Conservation (phyloP, 2,113 vertebrate genomes). For the Donacobius atricapilla region DNA sequence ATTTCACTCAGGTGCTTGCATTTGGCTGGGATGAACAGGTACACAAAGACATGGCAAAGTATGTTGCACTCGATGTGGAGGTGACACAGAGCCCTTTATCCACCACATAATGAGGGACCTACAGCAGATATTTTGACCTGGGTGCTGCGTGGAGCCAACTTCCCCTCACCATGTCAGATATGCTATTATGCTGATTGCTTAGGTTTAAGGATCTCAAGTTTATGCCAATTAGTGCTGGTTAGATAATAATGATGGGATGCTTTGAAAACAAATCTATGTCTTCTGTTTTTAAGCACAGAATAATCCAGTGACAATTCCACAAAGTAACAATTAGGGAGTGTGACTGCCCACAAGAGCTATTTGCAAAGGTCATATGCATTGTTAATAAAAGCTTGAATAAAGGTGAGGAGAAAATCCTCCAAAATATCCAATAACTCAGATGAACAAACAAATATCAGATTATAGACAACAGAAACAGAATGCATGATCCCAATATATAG, state of each 20-base stretch:
- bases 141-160: background rate
- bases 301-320: background rate
- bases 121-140: background rate
- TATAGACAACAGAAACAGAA: background rate
- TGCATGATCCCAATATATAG: background rate
- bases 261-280: slow-evolving; percentile 29
- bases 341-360: slow-evolving; percentile 1
- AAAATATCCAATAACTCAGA: slow-evolving; percentile 4
- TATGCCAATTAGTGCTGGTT: background rate
- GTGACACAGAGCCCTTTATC: background rate
- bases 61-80: background rate
- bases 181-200: background rate
- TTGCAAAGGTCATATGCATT: slow-evolving; percentile 12
- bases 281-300: background rate
- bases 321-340: slow-evolving; percentile 3
- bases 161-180: background rate
- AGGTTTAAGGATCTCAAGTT: background rate
- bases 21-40: background rate
- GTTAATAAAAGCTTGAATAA: slow-evolving; percentile 23
- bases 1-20: background rate
- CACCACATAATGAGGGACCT: background rate
- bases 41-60: background rate
- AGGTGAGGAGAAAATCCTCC: background rate
- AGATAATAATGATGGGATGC: background rate
- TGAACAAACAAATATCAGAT: slow-evolving; percentile 18